Conservation (phyloP, 2,888 invertebrate genomes). For the Eupelmus urozonus region DNA sequence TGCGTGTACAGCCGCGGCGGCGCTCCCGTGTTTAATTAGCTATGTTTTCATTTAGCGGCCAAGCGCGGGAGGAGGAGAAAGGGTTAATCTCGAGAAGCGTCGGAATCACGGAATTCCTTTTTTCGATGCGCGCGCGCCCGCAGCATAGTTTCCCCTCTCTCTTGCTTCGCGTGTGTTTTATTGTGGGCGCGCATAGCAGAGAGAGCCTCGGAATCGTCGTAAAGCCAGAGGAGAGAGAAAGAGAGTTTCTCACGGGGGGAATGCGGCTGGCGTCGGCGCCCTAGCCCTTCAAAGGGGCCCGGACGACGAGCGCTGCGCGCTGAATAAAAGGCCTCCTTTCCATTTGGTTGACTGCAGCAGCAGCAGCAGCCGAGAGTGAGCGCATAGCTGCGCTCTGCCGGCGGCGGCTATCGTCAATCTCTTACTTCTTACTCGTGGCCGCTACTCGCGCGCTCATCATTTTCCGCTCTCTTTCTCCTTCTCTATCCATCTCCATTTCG, state of each 20-base stretch:
- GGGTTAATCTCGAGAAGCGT: slow-evolving; percentile 9
- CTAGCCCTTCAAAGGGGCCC: slow-evolving; percentile 19
- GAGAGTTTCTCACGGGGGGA: too few relatives aligned
- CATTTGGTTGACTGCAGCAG: slow-evolving; percentile 10
- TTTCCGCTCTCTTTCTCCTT: neutral
- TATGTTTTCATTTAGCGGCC: slow-evolving; percentile 21
- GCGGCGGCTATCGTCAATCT: slow-evolving; percentile 27
- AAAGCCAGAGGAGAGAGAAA: neutral
- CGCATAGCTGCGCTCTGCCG: neutral
- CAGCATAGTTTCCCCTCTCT: neutral
- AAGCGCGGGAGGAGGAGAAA: neutral
- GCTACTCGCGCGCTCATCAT: slow-evolving; percentile 2
- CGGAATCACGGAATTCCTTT: neutral
- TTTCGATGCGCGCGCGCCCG: neutral
- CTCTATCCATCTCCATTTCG: neutral
- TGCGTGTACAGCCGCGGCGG: neutral
- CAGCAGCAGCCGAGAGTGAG: neutral
- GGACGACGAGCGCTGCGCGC: neutral
- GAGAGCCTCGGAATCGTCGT: neutral
- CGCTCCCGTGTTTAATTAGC: slow-evolving; percentile 34
- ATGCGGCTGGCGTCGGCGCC: neutral
- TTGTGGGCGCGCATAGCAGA: neutral
- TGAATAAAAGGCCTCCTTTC: slow-evolving; percentile 32
- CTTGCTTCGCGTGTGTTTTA: neutral
- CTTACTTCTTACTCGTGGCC: neutral